Evolutionary conservation across 1,140 invertebrate species (phyloP).

Genomic region (Microplitis demolitor): DNA sequence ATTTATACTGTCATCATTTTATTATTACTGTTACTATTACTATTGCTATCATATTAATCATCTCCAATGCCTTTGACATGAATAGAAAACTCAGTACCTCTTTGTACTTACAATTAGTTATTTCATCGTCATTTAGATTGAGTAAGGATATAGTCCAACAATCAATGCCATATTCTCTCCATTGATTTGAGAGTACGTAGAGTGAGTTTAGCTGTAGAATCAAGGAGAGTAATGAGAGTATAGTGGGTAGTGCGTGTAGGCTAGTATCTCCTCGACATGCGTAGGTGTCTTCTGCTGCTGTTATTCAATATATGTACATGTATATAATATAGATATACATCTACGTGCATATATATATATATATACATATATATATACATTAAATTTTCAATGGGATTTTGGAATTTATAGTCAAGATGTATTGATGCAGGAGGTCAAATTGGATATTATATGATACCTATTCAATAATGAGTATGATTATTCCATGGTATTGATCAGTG

Average conservation of each 20-base stretch:
- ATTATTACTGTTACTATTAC: not conserved
- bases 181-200: not conserved
- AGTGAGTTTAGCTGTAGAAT: not conserved
- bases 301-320: too few relatives aligned
- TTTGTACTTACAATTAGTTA: not conserved
- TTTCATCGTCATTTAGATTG: not conserved
- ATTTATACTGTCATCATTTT: not conserved
- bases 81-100: not conserved
- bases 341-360: too few relatives aligned
- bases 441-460: too few relatives aligned
- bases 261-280: not conserved
- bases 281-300: not conserved
- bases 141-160: too few relatives aligned
- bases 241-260: not conserved
- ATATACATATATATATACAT: too few relatives aligned
- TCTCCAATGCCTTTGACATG: not conserved
- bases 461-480: too few relatives aligned
- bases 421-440: too few relatives aligned
- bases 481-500: too few relatives aligned
- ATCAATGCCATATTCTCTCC: too few relatives aligned
- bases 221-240: not conserved
- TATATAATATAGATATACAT: too few relatives aligned
- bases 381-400: too few relatives aligned
- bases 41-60: not conserved
- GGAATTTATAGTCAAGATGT: too few relatives aligned